A percentile compares a stretch with the other conserved stretches of the same genome.
Evolutionary conservation across 2,797 vertebrate genomes (phyloP).

Genomic region (Sus cebifrons): DNA sequence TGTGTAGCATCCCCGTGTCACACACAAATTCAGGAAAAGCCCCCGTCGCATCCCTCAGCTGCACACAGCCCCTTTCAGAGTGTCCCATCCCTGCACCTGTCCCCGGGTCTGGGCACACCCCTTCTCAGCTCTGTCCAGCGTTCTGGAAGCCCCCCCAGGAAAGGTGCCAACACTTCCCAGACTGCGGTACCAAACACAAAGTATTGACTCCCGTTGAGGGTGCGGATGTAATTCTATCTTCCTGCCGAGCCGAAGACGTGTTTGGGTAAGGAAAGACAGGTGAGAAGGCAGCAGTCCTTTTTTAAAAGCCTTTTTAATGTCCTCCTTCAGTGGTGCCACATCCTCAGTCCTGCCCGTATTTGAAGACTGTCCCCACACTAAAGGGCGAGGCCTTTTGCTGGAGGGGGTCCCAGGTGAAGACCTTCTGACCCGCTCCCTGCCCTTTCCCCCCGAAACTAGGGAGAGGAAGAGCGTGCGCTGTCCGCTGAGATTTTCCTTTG

Average conservation of each 20-base stretch:
- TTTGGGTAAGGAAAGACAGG: neutral
- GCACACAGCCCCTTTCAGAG: neutral
- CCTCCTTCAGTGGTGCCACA: too few relatives aligned
- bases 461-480: neutral
- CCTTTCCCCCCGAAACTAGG: neutral
- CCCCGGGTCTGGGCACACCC: neutral
- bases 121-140: neutral
- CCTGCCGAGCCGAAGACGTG: neutral
- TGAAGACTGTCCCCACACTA: neutral
- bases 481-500: neutral
- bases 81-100: neutral
- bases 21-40: neutral
- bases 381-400: neutral
- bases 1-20: too few relatives aligned
- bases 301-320: neutral
- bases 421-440: neutral
- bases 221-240: neutral
- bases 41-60: neutral
- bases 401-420: neutral
- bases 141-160: neutral
- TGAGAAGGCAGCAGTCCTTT: neutral
- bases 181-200: neutral
- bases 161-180: neutral
- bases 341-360: neutral
- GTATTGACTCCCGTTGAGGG: neutral